phyloP scores from a whole-genome alignment of 2,888 invertebrate species.

The Trichopria drosophilae region DNA sequence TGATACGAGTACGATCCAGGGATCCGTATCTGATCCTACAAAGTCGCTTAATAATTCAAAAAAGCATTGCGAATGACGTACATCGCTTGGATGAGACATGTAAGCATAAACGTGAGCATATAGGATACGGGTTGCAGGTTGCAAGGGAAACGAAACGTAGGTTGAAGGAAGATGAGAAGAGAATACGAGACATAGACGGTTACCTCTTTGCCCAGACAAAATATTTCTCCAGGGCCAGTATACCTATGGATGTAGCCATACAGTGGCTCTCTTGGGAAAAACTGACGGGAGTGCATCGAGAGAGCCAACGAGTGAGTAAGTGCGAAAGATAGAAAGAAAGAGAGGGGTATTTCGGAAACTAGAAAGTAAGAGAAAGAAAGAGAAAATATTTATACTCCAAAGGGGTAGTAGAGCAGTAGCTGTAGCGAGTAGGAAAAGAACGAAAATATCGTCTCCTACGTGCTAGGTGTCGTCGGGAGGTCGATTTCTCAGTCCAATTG shows the following conservation, averaged over 20 bases:
- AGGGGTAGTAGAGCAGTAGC: too few relatives aligned
- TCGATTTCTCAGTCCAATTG: too few relatives aligned
- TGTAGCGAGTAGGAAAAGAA: too few relatives aligned
- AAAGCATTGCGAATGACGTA: constrained; percentile 40
- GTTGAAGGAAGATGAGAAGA: neutral
- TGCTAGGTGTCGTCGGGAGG: too few relatives aligned
- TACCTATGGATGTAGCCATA: constrained; percentile 23
- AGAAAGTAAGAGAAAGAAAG: too few relatives aligned
- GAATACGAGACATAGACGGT: constrained; percentile 26
- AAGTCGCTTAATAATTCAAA: constrained; percentile 46
- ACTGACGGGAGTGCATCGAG: constrained; percentile 30
- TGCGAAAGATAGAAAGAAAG: too few relatives aligned
- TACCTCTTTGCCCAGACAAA: constrained; percentile 46
- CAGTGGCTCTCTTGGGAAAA: constrained; percentile 44
- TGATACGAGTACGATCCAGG: constrained; percentile 25
- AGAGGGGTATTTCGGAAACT: too few relatives aligned
- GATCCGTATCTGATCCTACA: constrained; percentile 42
- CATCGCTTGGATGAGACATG: constrained; percentile 39
- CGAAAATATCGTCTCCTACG: too few relatives aligned
- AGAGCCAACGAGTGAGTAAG: too few relatives aligned
- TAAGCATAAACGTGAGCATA: constrained; percentile 45
- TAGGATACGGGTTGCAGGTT: too few relatives aligned
- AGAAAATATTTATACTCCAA: too few relatives aligned
- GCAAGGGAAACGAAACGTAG: too few relatives aligned
- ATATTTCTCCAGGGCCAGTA: constrained; percentile 44